Evolutionary conservation across 2,113 vertebrate species (phyloP), one percentile per base, ranked within the genome.

Genomic region (Hymenochirus boettgeri): DNA sequence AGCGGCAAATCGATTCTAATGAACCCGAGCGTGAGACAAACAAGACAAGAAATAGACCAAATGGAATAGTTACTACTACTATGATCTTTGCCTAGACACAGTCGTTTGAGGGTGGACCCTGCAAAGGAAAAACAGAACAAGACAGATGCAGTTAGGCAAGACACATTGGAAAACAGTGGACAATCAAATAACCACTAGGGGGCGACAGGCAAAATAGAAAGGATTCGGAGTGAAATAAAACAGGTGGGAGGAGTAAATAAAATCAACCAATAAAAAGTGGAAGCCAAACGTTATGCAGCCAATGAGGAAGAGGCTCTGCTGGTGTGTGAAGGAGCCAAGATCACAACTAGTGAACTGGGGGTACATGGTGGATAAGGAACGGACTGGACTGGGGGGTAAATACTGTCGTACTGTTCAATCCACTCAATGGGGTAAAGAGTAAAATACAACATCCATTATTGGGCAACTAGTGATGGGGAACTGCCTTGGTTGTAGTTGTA

Each of bases 11-110:
- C 11, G 2, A n/a, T 2, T 10, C 15, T 42, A 42, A 42, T 17
- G 39, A n/a, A 42, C 13, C 35, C n/a, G n/a, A n/a, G n/a, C n/a
- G n/a, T n/a, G n/a, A 81, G 86, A 86, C 81, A 82, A 85, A 89
- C 88, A 82, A 53, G 26, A 9, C n/a, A n/a, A n/a, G n/a, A 57
- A 55, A 56, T 12, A 35, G 33, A 35, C 33, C 39, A 42, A 42
- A 57, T 74, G 74, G 79, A 92, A 97, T 97, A 97, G 90, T 97
- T 97, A 97, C 94, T 95, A 95, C 92, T 95, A 93, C 91, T 96
- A 91, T 93, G 95, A 81, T 97, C 94, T 96, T 97, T 97, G 90
- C 95, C 94, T 91, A 97, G 93, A 93, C 95, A 97, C 85, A 97
- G 94, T 88, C 95, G 95, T 94, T 97, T 97, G 92, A 97, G 88